Evolutionary conservation across 2,113 vertebrate genomes (phyloP), one percentile per base, ranked within the genome.

Genomic region (Aramus guarauna): DNA sequence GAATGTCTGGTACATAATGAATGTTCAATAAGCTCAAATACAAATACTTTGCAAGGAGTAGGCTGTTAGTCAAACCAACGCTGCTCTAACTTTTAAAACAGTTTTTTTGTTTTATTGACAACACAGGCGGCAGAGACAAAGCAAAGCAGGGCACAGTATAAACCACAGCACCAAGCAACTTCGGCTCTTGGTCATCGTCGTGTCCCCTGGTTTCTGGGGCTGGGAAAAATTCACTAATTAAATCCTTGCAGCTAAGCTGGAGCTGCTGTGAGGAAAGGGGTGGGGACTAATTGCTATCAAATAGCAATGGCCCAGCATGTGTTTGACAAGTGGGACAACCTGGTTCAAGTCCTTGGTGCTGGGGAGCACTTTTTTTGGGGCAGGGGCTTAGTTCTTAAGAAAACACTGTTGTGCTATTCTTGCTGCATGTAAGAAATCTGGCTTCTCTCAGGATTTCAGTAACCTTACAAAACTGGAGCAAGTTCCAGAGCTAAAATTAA

Each of bases 401-500:
- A 82, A 92, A 76, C 9, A 39, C 12, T 68, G 30, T 88, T 6
- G 3, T 29, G 26, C 52, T 96, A 8, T 67, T 88, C n/a, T 67
- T 77, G 41, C 63, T 73, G 47, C 23, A 17, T 7, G 41, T 69
- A 75, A 84, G 81, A 83, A 88, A 77, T 55, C 23, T 52, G 67
- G 6, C 66, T 82, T 72, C 76, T 72, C 62, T 60, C 84, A 76
- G 62, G 41, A 56, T 85, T 92, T 85, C 67, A 58, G 48, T 59
- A 91, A 89, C 67, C 67, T 79, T 47, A 45, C 53, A 89, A 76
- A 87, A 84, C n/a, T 39, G 36, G 41, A 92, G 62, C 53, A 91
- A 95, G 74, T 71, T 94, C 66, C 71, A 80, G 84, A 90, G 71
- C 92, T 96, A 90, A 96, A 95, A 94, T 96, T 85, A 96, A 93